These are phyloP conservation scores for Rhopalosiphum nymphaeae DNA, from an alignment of 2,888 invertebrate genomes.

Conservation along the genomic window DNA sequence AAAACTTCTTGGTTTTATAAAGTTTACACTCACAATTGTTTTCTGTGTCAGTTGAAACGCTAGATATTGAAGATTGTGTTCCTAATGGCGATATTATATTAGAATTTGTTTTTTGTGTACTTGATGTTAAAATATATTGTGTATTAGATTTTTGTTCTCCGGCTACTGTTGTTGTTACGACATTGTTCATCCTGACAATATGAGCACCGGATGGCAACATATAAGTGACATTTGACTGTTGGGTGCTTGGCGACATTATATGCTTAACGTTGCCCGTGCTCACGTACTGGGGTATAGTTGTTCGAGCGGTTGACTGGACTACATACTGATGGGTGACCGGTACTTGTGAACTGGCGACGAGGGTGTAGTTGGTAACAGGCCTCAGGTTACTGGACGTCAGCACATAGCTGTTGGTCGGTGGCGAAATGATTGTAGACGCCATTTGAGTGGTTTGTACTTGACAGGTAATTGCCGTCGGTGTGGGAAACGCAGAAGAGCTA, in stretches of 20 bases:
- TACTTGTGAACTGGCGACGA: slow-evolving; percentile 12
- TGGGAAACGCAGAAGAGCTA: background rate
- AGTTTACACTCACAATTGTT: slow-evolving; percentile 30
- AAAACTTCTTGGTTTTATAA: background rate
- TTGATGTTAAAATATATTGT: slow-evolving; percentile 32
- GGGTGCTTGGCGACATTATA: background rate
- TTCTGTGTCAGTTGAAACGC: background rate
- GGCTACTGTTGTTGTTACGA: background rate
- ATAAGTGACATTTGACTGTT: slow-evolving; percentile 30
- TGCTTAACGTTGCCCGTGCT: slow-evolving; percentile 20
- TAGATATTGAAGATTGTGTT: background rate
- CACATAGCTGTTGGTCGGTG: slow-evolving; percentile 8
- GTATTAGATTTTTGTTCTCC: background rate
- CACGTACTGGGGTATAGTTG: slow-evolving; percentile 10
- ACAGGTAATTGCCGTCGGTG: background rate
- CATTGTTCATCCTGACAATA: slow-evolving; percentile 44
- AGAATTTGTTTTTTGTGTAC: slow-evolving; percentile 17
- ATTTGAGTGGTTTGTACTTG: background rate
- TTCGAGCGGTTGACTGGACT: background rate
- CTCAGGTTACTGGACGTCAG: slow-evolving; percentile 40
- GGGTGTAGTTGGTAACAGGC: slow-evolving; percentile 32
- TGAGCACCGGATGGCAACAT: slow-evolving; percentile 59
- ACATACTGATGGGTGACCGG: slow-evolving; percentile 35
- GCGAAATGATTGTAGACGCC: background rate
- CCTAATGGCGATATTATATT: background rate